Conservation (phyloP, 23 tunicate species). For the Styela clava region DNA sequence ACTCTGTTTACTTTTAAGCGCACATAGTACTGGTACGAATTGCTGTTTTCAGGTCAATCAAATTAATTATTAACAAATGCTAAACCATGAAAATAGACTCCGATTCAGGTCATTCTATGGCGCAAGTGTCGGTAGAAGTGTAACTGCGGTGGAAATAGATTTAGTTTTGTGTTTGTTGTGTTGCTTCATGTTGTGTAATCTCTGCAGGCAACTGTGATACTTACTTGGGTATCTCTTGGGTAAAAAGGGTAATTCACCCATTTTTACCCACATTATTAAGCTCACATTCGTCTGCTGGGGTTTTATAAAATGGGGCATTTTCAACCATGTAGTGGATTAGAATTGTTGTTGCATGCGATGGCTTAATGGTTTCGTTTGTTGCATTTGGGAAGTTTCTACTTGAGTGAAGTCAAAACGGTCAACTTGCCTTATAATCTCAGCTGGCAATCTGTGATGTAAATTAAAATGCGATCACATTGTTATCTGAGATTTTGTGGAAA, state of each 20-base stretch:
- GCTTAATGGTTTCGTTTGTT: no score
- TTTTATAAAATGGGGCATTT: conserved; percentile 28
- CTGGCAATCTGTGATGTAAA: conserved; percentile 97
- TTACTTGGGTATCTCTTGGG: neutral
- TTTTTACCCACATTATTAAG: neutral
- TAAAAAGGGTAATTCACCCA: neutral
- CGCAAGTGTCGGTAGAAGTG: neutral
- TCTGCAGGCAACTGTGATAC: conserved; percentile 99
- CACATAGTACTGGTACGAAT: neutral
- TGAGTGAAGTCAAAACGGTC: no score
- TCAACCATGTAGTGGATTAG: neutral
- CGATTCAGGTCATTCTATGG: neutral
- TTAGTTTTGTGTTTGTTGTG: conserved; percentile 6
- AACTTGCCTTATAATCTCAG: conserved; percentile 41
- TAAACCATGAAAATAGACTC: neutral
- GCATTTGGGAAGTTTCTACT: no score
- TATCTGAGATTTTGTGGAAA: conserved; percentile 57
- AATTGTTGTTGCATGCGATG: no score
- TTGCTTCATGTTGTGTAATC: conserved; percentile 57
- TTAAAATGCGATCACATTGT: conserved; percentile 50
- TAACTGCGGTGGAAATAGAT: neutral
- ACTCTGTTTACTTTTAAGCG: neutral
- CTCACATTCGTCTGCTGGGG: conserved; percentile 75
- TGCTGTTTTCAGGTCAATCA: neutral
- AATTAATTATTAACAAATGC: neutral